Conservation (phyloP, 1,140 invertebrate species). For the Oncopodura yosiiana region DNA sequence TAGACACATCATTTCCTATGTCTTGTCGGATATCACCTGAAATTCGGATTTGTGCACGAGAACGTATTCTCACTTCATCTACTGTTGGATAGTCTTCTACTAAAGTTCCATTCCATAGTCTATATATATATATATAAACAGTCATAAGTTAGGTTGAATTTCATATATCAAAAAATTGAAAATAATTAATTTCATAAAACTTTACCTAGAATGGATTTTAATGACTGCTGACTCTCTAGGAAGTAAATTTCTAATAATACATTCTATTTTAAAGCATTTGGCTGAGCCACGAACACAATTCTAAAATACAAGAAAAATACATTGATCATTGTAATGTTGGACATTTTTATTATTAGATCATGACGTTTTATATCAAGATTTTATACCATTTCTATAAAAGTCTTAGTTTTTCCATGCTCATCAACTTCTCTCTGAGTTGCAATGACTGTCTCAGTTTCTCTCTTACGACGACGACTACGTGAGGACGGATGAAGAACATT, state of each 20-base stretch:
- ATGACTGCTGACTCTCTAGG: constrained; percentile 65
- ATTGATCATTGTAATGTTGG: constrained; percentile 2
- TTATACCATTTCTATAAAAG: constrained; percentile 65
- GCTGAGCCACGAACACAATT: constrained; percentile 68
- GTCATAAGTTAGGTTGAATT: not conserved
- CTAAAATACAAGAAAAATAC: constrained; percentile 45
- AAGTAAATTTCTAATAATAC: constrained; percentile 63
- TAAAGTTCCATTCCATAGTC: constrained; percentile 83
- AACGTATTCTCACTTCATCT: constrained; percentile 69
- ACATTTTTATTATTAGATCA: not conserved
- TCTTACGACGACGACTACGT: constrained; percentile 42
- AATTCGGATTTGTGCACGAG: constrained; percentile 61
- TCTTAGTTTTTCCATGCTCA: constrained; percentile 56
- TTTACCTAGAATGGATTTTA: constrained; percentile 58
- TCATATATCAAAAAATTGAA: too few species aligned
- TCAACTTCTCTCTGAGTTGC: constrained; percentile 58
- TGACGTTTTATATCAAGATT: not conserved
- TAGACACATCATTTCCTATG: constrained; percentile 23
- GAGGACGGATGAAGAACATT: constrained; percentile 23
- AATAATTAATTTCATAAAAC: too few species aligned
- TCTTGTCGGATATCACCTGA: constrained; percentile 59
- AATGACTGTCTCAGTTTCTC: constrained; percentile 62
- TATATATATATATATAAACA: constrained; percentile 32
- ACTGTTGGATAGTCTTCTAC: constrained; percentile 76
- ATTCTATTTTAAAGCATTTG: constrained; percentile 74